Evolutionary conservation across 2,113 vertebrate genomes (phyloP), one percentile per base, ranked within the genome.

Genomic region (Ameiurus melas): DNA sequence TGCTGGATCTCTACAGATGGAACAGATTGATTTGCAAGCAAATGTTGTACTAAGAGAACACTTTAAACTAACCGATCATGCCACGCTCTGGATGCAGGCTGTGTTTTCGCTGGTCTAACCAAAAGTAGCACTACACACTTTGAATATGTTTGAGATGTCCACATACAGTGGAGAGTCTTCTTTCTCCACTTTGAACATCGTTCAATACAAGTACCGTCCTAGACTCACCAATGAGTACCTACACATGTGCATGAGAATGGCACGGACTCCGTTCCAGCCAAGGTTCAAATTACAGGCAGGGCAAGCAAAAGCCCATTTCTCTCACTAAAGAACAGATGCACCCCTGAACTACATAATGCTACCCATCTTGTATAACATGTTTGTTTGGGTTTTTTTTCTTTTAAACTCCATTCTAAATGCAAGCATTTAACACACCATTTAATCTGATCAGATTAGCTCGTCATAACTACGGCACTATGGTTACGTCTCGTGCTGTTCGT

Each of bases 61-160:
- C 47, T 8, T 8, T 47, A 3, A 47, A 47, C 47, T 0, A 47
- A 47, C 47, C 14, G 64, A 66, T 4, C 64, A 27, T n/a, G 25
- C 9, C 8, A 66, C 9, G 9, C n/a, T n/a, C 25, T 66, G 30
- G 70, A 19, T 79, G 2, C 43, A 89, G 70, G 70, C 79, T 55
- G 80, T 84, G 83, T 30, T 81, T 90, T 90, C 70, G 77, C 85
- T 79, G 87, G 66, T 87, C 85, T 87, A 91, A 22, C 25, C 36
- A 89, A 85, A 43, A 85, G 87, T 89, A 58, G 85, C 87, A n/a
- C 81, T 91, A 33, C 51, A 89, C 82, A 89, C 60, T 71, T 81
- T 86, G 78, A 88, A 84, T 70, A 90, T 86, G 89, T 90, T 85
- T 91, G 85, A 87, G 68, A 43, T 43, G 39, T 89, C 77, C 30